Conservation (phyloP, 2,113 vertebrate species). For the Percopsis transmontana region DNA sequence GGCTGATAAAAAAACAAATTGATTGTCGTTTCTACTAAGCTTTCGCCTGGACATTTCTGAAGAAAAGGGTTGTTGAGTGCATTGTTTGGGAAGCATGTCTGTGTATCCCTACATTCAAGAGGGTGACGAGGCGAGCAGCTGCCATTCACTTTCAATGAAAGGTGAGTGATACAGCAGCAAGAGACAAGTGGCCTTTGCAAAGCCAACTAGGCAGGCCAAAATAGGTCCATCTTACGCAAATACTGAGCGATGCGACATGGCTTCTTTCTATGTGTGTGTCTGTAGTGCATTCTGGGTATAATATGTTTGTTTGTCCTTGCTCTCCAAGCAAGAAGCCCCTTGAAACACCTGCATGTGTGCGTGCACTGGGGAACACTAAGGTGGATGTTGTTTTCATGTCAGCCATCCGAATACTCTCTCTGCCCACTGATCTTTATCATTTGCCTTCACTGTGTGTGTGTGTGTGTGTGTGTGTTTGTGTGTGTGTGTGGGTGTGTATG, state of each 20-base stretch:
- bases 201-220: too few relatives aligned
- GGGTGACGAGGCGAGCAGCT: too few relatives aligned
- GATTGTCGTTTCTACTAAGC: too few relatives aligned
- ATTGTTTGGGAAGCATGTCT: too few relatives aligned
- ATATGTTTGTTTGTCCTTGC: constrained; percentile 68
- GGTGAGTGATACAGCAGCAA: too few relatives aligned
- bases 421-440: constrained; percentile 65
- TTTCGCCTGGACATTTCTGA: too few relatives aligned
- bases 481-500: constrained; percentile 6
- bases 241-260: not conserved
- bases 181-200: too few relatives aligned
- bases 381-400: constrained; percentile 72
- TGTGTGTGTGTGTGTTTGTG: constrained; percentile 26
- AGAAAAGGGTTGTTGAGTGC: too few relatives aligned
- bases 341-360: constrained; percentile 66
- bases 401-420: constrained; percentile 67
- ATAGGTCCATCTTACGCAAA: not conserved
- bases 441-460: constrained; percentile 36
- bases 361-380: constrained; percentile 58
- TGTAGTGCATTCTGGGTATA: constrained; percentile 49
- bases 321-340: constrained; percentile 51
- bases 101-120: too few relatives aligned
- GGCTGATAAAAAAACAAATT: too few relatives aligned
- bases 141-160: too few relatives aligned
- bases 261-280: constrained; percentile 10